Conservation (phyloP, 2,113 vertebrate genomes). For the Eonycteris spelaea region DNA sequence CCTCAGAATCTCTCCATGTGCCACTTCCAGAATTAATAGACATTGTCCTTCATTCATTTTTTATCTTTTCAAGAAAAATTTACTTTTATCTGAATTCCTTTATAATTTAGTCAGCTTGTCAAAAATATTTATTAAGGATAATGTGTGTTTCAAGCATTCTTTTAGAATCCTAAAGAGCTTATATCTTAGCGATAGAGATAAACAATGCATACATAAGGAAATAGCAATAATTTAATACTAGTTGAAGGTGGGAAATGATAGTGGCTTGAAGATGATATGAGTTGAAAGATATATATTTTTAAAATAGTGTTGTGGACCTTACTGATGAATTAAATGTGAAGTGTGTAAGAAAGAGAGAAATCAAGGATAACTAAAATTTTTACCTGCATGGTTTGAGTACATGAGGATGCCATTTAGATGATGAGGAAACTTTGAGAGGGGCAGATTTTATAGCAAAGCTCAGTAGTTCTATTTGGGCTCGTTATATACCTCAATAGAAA, state of each 20-base stretch:
- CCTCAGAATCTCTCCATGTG: not conserved
- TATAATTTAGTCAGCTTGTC: not conserved
- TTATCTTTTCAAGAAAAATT: not conserved
- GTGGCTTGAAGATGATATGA: not conserved
- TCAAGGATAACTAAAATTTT: not conserved
- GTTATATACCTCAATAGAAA: not conserved
- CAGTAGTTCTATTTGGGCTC: not conserved
- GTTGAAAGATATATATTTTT: not conserved
- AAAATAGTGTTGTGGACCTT: not conserved
- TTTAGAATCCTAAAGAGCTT: not conserved
- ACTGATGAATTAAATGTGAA: not conserved
- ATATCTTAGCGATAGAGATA: not conserved
- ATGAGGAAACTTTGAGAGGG: not conserved
- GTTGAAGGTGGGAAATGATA: not conserved
- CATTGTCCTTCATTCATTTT: not conserved
- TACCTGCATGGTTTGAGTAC: not conserved
- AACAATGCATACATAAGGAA: not conserved
- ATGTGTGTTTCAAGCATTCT: not conserved
- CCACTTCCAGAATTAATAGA: not conserved
- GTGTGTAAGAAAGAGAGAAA: not conserved
- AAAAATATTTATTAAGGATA: not conserved
- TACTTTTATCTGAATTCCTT: not conserved
- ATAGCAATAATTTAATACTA: not conserved
- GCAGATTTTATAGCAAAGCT: not conserved
- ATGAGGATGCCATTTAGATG: not conserved